Conservation (phyloP, 2,113 vertebrate genomes). For the Trinectes maculatus region DNA sequence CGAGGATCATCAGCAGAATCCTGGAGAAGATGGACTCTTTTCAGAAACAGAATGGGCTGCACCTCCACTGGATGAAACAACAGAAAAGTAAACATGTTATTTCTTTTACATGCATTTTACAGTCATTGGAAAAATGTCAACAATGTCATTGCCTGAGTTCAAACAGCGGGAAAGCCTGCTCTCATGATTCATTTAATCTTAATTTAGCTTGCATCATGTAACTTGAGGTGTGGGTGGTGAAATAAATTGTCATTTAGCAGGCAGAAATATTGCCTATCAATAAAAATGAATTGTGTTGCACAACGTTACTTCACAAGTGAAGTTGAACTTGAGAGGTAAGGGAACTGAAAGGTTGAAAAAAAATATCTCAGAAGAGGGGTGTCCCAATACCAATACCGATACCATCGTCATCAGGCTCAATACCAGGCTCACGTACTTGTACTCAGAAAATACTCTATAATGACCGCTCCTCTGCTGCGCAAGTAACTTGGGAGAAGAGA, state of each 20-base stretch:
- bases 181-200: neutral
- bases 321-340: too few species aligned
- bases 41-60: conserved; percentile 63
- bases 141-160: neutral
- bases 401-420: too few species aligned
- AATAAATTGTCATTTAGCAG: neutral
- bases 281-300: too few species aligned
- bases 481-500: too few species aligned
- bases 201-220: neutral
- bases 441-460: too few species aligned
- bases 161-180: neutral
- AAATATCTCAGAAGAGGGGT: too few species aligned
- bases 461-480: too few species aligned
- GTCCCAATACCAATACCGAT: too few species aligned
- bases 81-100: conserved; percentile 75
- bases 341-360: too few species aligned
- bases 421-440: too few species aligned
- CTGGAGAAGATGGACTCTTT: conserved; percentile 62
- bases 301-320: too few species aligned
- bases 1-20: conserved; percentile 45
- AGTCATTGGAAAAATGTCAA: neutral
- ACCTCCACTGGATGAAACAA: conserved; percentile 67
- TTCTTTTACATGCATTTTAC: neutral
- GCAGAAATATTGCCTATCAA: neutral
- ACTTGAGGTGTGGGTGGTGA: neutral